phyloP scores from a whole-genome alignment of 2,797 vertebrate genomes.

The Acridotheres tristis region DNA sequence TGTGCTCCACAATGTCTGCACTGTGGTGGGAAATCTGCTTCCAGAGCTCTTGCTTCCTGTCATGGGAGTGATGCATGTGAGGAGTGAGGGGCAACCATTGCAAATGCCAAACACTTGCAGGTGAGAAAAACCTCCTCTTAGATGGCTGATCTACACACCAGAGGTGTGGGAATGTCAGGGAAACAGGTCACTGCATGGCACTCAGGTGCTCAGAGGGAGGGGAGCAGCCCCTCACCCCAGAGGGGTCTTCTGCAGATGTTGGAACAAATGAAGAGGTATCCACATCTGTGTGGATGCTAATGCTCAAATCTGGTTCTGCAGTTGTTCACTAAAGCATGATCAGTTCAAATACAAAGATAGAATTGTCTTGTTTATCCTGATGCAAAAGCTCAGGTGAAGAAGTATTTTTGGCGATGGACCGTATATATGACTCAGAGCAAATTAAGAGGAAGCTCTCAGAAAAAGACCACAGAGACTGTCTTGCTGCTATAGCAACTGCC shows the following conservation, averaged over 20 bases:
- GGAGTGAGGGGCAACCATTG: background rate
- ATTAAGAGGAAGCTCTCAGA: background rate
- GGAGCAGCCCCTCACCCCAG: background rate
- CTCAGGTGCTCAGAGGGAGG: background rate
- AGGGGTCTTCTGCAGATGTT: background rate
- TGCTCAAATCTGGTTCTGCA: background rate
- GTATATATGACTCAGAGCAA: background rate
- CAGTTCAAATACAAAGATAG: background rate
- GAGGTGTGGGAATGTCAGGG: background rate
- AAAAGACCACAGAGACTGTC: background rate
- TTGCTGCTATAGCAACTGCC: constrained; percentile 1
- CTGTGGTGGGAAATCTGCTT: background rate
- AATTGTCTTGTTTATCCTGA: background rate
- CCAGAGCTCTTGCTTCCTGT: background rate
- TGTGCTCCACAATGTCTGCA: background rate
- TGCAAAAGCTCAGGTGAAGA: background rate
- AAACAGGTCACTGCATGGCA: background rate
- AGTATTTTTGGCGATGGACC: background rate
- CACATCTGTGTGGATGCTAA: background rate
- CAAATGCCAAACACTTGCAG: background rate
- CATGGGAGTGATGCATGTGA: background rate
- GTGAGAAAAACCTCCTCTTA: background rate
- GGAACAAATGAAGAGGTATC: background rate
- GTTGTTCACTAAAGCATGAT: background rate
- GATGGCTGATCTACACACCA: background rate